Evolutionary conservation across 1,140 invertebrate species (phyloP).

Genomic region (Drosophila auraria): DNA sequence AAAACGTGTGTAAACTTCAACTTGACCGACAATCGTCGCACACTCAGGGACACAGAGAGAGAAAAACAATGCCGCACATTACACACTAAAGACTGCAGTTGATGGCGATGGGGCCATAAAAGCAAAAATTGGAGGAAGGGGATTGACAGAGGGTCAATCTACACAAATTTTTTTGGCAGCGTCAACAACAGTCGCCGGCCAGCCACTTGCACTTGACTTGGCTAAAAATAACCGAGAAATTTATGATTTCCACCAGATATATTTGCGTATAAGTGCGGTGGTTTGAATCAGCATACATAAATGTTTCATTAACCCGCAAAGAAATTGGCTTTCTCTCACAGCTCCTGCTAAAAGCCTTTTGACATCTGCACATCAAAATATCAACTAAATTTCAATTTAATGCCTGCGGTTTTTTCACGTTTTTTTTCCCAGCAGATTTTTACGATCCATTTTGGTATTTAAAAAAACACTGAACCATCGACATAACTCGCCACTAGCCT

Average conservation of each 20-base stretch:
- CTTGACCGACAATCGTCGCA: constrained; percentile 54
- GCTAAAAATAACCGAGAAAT: constrained; percentile 69
- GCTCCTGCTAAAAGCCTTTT: constrained; percentile 73
- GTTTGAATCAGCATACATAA: constrained; percentile 18
- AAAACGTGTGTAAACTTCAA: constrained; percentile 52
- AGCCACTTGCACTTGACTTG: constrained; percentile 75
- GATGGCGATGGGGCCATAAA: constrained; percentile 33
- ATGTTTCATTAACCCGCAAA: constrained; percentile 42
- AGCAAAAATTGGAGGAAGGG: not conserved
- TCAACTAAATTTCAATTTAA: constrained; percentile 36
- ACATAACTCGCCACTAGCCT: constrained; percentile 46
- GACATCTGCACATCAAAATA: constrained; percentile 63
- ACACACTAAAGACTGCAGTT: constrained; percentile 19
- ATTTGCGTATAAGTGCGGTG: not conserved
- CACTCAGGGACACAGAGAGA: constrained; percentile 17
- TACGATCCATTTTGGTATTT: constrained; percentile 54
- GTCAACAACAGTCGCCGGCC: constrained; percentile 34
- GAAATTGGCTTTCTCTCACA: constrained; percentile 10
- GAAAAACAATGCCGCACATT: not conserved
- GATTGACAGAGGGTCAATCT: constrained; percentile 39
- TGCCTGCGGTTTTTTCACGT: constrained; percentile 23
- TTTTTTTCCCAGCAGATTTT: constrained; percentile 34
- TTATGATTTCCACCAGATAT: constrained; percentile 59
- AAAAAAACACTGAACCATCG: constrained; percentile 48
- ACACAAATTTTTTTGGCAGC: constrained; percentile 57